These are phyloP conservation scores for Diorhabda elongata DNA, from an alignment of 1,140 invertebrate species.

Conservation along the genomic window DNA sequence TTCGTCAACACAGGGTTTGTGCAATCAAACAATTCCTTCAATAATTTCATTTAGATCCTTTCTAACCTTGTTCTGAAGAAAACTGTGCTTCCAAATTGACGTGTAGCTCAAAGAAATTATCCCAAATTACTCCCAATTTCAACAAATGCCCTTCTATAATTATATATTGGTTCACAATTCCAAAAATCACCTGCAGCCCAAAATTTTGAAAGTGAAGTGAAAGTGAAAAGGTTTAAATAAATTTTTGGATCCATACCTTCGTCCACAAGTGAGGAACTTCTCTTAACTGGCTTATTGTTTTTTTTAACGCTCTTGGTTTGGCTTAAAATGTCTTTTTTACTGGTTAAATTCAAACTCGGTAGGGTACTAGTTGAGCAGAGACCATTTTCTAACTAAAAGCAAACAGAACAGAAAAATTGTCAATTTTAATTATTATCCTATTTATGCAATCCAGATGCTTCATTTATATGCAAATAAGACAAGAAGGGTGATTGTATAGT, in stretches of 20 bases:
- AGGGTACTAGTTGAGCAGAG: neutral
- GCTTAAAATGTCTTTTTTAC: neutral
- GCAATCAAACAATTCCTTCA: no score
- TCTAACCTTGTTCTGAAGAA: no score
- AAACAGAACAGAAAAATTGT: neutral
- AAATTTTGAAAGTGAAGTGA: neutral
- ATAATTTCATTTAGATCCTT: no score
- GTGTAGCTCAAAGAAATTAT: no score
- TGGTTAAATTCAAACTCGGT: neutral
- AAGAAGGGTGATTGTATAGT: no score
- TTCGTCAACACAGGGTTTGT: no score
- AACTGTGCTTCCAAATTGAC: no score
- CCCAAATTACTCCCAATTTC: neutral
- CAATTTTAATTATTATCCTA: neutral
- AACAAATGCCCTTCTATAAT: neutral
- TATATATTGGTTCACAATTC: neutral
- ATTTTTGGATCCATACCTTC: neutral
- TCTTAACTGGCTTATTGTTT: neutral
- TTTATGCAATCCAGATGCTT: neutral
- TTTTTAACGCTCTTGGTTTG: neutral
- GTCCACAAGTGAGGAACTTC: neutral
- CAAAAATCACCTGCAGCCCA: neutral
- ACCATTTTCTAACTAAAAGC: neutral
- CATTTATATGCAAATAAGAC: neutral
- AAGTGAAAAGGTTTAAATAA: neutral